A percentile compares a stretch with the other conserved stretches of the same genome.
Conservation (phyloP, 92 coral and sea anemone genomes). For the Parazoanthus darwini region DNA sequence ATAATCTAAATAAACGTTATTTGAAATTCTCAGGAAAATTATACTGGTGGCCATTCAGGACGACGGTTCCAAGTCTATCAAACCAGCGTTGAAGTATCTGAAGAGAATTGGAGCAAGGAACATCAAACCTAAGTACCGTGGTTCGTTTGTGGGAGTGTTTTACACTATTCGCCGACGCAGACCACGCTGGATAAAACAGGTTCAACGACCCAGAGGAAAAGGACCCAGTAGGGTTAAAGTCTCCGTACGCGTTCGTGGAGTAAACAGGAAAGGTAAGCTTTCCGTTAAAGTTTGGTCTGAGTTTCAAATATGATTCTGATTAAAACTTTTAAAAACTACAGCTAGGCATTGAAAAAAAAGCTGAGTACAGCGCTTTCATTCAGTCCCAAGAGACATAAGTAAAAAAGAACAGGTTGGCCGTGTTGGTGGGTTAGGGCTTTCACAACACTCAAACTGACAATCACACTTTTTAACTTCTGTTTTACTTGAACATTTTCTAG, state of each 20-base stretch:
- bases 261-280: conserved; percentile 15
- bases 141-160: conserved; percentile 36
- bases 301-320: no score
- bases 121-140: not conserved
- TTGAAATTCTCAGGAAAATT: conserved; percentile 3
- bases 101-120: conserved; percentile 24
- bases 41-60: conserved; percentile 26
- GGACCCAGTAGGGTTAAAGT: conserved; percentile 19
- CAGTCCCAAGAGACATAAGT: no score
- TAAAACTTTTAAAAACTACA: no score
- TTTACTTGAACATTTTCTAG: no score
- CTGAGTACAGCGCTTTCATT: no score
- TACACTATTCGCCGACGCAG: conserved; percentile 21
- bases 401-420: no score
- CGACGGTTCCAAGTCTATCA: conserved; percentile 20
- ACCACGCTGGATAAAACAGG: conserved; percentile 33
- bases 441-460: no score
- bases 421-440: no score
- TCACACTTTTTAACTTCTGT: no score
- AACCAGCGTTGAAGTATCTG: conserved; percentile 25
- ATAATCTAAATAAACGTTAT: not conserved
- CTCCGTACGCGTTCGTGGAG: conserved; percentile 31
- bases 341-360: no score
- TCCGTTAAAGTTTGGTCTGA: no score
- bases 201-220: conserved; percentile 9